phyloP scores from a whole-genome alignment of 2,113 vertebrate genomes.

The Spheniscus mendiculus region DNA sequence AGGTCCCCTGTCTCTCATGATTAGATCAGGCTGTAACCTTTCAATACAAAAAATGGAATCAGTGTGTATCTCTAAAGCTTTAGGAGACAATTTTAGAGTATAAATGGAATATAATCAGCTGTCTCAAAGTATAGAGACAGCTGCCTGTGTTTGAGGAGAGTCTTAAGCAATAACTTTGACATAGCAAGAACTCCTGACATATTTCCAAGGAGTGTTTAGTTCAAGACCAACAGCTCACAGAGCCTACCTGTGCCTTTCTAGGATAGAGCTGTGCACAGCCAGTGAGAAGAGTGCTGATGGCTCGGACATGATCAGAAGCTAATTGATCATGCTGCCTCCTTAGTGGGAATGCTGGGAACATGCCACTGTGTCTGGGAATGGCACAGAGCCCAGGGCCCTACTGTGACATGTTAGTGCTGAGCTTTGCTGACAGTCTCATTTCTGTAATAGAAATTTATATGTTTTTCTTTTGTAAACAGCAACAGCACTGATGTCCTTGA shows the following conservation, averaged over 20 bases:
- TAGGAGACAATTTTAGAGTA: background rate
- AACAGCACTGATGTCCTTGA: background rate
- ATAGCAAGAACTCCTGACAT: background rate
- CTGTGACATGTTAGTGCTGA: background rate
- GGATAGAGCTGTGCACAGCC: background rate
- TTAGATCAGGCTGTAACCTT: background rate
- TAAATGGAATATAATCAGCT: background rate
- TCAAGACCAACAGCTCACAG: background rate
- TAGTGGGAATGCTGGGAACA: background rate
- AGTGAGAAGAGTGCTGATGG: background rate
- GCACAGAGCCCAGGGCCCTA: background rate
- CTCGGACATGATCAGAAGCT: background rate
- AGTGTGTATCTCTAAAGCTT: background rate
- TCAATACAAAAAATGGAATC: background rate
- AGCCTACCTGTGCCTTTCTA: no score
- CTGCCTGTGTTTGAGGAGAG: background rate
- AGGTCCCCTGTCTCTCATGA: background rate
- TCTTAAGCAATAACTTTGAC: background rate
- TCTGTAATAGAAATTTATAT: background rate
- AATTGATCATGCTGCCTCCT: background rate
- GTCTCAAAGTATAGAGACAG: background rate
- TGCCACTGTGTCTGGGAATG: background rate
- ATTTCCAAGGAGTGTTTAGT: background rate
- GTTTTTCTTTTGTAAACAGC: background rate
- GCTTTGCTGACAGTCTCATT: background rate